Conservation (phyloP, 2,113 vertebrate genomes). For the Corythaeola cristata region DNA sequence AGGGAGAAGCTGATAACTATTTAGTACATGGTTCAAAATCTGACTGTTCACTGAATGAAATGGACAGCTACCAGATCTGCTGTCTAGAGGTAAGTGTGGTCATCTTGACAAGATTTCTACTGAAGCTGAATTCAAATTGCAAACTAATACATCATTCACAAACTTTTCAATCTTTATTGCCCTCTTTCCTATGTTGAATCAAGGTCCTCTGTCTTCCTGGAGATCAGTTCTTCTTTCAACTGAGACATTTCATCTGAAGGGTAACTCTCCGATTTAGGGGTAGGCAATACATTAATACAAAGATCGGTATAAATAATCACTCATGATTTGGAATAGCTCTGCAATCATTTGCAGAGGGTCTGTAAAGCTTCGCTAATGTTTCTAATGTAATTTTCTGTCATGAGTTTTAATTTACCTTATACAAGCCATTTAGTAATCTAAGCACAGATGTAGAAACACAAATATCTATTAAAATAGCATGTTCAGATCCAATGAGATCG, state of each 20-base stretch:
- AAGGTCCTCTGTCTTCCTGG: neutral
- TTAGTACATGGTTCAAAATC: neutral
- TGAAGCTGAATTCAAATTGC: neutral
- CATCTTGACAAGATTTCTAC: neutral
- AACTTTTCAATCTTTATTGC: neutral
- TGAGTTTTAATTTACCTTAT: conserved; percentile 5
- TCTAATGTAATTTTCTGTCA: neutral
- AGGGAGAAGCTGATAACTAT: neutral
- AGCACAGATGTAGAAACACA: neutral
- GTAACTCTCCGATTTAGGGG: neutral
- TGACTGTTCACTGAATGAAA: neutral
- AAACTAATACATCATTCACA: neutral
- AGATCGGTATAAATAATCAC: neutral
- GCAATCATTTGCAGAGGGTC: neutral
- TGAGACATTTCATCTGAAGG: neutral
- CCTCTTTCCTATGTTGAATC: neutral
- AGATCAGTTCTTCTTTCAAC: conserved; percentile 9
- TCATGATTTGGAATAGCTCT: neutral
- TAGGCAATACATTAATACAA: conserved; percentile 13
- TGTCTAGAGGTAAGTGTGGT: neutral
- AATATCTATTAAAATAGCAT: neutral
- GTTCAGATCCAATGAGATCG: neutral
- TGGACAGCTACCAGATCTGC: neutral
- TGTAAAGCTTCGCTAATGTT: conserved; percentile 20
- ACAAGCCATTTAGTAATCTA: neutral